Evolutionary conservation across 2,113 vertebrate species (phyloP).

Genomic region (Rhadina sibilatrix): DNA sequence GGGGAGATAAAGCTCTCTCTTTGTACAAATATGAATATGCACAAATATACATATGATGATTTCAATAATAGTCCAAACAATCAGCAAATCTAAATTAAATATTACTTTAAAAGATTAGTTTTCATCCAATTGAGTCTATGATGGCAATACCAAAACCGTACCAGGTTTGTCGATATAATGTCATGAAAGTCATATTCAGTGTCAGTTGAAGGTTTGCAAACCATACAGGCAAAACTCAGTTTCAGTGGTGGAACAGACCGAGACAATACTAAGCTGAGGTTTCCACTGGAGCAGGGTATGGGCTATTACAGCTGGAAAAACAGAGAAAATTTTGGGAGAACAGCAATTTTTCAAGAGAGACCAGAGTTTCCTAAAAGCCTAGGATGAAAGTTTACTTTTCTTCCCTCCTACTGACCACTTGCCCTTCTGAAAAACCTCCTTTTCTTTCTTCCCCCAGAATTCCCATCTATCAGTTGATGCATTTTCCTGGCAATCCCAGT

Average conservation of each 20-base stretch:
- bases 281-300: fast-evolving
- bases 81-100: slow-evolving; percentile 16
- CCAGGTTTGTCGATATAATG: not conserved
- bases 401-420: not conserved
- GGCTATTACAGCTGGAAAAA: not conserved
- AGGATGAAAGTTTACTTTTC: not conserved
- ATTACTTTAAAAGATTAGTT: not conserved
- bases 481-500: not conserved
- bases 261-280: not conserved
- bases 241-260: not conserved
- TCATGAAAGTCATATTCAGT: not conserved
- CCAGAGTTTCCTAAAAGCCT: not conserved
- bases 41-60: not conserved
- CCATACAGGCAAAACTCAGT: not conserved
- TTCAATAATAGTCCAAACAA: not conserved
- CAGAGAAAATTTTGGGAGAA: not conserved
- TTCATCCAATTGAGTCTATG: not conserved
- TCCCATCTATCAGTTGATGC: not conserved
- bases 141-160: not conserved
- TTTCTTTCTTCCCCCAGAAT: not conserved
- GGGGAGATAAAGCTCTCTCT: slow-evolving; percentile 12
- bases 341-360: not conserved
- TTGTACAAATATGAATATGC: not conserved
- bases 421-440: not conserved
- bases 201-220: not conserved